Evolutionary conservation across 2,888 invertebrate genomes (phyloP).

Genomic region (Sarcophaga subvicina): DNA sequence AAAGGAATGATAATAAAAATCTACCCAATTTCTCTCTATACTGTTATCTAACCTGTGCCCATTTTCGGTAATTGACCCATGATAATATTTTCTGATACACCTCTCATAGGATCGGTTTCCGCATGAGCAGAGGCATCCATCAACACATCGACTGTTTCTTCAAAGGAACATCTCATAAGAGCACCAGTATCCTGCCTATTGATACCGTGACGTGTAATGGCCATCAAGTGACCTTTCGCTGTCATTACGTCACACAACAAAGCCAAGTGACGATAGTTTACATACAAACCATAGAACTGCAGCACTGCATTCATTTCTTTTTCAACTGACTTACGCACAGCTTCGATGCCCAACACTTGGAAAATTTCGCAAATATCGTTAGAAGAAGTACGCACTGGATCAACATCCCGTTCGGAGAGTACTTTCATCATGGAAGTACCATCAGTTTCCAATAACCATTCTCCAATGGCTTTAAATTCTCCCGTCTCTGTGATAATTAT

Average conservation of each 20-base stretch:
- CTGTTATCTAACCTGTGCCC: constrained; percentile 88
- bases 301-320: constrained; percentile 99
- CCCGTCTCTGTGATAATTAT: constrained; percentile 98
- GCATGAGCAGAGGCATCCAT: constrained; percentile 99
- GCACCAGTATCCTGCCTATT: constrained; percentile 99
- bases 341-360: constrained; percentile 98
- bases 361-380: constrained; percentile 99
- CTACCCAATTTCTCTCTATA: background rate
- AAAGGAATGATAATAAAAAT: background rate
- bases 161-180: constrained; percentile 99
- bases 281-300: constrained; percentile 99
- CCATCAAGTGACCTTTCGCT: constrained; percentile 99
- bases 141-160: constrained; percentile 99
- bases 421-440: constrained; percentile 99
- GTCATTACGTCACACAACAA: constrained; percentile 99
- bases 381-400: constrained; percentile 97
- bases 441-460: constrained; percentile 99
- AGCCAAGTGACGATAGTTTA: constrained; percentile 99
- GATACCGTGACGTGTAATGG: constrained; percentile 99
- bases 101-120: constrained; percentile 99
- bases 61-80: constrained; percentile 98
- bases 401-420: constrained; percentile 98
- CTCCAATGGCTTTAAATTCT: constrained; percentile 98
- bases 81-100: constrained; percentile 99
- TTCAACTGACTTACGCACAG: constrained; percentile 99